Conservation (phyloP, 64 coral and sea anemone genomes). For the Montipora sp. region DNA sequence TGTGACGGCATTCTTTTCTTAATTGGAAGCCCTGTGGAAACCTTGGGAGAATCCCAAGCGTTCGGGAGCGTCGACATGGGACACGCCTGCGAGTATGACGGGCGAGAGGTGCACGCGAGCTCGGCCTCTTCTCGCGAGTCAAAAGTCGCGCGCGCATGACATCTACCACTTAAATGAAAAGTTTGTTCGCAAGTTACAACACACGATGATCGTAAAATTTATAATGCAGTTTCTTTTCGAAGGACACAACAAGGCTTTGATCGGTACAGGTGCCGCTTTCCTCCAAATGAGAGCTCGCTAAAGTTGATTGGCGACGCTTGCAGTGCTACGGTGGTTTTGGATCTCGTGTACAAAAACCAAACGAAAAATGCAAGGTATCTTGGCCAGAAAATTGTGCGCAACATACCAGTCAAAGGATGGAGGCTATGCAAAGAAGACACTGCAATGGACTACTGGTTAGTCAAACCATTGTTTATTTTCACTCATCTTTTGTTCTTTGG, state of each 20-base stretch:
- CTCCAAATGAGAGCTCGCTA: conserved; percentile 32
- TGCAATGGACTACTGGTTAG: conserved; percentile 43
- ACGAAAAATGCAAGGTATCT: conserved; percentile 30
- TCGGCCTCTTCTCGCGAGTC: too few species aligned
- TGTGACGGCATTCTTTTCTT: too few species aligned
- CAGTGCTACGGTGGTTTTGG: conserved; percentile 34
- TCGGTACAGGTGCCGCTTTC: conserved; percentile 30
- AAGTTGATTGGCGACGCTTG: conserved; percentile 37
- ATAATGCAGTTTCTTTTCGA: neutral
- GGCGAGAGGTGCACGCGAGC: too few species aligned
- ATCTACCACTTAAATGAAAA: too few species aligned
- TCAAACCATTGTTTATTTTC: neutral
- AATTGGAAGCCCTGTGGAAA: too few species aligned
- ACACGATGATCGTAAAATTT: neutral
- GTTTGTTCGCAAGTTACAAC: too few species aligned
- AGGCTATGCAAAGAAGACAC: conserved; percentile 34
- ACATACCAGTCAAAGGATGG: conserved; percentile 37
- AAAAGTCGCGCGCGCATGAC: too few species aligned
- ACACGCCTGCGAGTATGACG: too few species aligned
- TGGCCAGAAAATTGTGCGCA: conserved; percentile 19
- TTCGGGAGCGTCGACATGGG: too few species aligned
- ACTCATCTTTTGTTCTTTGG: too few species aligned
- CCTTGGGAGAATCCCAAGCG: too few species aligned
- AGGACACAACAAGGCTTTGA: conserved; percentile 28
- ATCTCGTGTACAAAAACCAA: conserved; percentile 37